Percentiles rank a stretch among this genome's conserved stretches.
These are phyloP conservation scores for Pyrocephalus nanus DNA, from an alignment of 2,797 vertebrate genomes.

Conservation along the genomic window DNA sequence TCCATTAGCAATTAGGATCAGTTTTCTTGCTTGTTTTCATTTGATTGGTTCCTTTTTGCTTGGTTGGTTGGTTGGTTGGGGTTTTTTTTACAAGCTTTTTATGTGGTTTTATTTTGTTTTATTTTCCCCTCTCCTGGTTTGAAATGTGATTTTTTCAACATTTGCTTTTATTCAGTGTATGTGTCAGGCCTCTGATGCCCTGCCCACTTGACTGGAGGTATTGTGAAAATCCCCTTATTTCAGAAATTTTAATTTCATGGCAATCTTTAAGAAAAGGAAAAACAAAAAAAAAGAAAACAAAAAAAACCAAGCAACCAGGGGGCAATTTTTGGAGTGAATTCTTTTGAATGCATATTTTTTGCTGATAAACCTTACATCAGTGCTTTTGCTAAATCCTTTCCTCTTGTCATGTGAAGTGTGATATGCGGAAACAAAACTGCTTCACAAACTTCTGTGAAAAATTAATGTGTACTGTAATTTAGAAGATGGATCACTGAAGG, in stretches of 20 bases:
- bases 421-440: background rate
- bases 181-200: background rate
- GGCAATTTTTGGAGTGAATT: background rate
- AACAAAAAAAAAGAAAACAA: background rate
- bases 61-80: background rate
- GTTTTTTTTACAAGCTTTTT: background rate
- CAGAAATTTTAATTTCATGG: background rate
- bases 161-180: background rate
- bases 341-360: background rate
- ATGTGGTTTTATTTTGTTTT: background rate
- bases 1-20: background rate
- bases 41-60: background rate
- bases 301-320: accelerated
- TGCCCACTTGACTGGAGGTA: background rate
- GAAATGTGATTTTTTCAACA: background rate
- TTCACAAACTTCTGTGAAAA: constrained; percentile 11
- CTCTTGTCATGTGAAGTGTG: background rate
- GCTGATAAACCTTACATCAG: background rate
- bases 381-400: background rate
- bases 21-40: background rate
- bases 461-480: constrained; percentile 35
- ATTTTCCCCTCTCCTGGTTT: background rate
- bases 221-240: background rate
- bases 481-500: constrained; percentile 11
- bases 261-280: background rate